Base-by-base conservation (phyloP, 1,140 invertebrate species). In the Drosophila kohkoa region DNA sequence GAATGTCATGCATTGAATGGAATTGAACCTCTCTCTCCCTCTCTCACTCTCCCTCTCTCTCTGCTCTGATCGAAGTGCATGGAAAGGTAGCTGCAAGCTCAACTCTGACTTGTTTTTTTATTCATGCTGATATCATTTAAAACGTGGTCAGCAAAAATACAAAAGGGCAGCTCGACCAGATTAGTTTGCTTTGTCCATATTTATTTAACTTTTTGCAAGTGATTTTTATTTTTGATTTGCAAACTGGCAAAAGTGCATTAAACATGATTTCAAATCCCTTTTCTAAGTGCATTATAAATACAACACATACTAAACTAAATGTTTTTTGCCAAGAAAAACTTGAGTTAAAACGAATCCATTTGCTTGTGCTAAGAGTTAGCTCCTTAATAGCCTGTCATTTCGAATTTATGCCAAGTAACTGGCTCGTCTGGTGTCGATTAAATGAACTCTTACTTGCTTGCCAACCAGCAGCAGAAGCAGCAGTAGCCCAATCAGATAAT, bases 1-100 rank as follows among this genome's bases (percentile, higher is more conserved):
- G 85, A 89, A 89, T 89, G 81, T 66, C 81, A 69, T 80, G 78
- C 78, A 89, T 89, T 90, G 86, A 79, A 85, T 89, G 77, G 81
- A 74, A 89, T 89, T 81, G 85, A 81, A 89, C 86, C 68, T 55
- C 30, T 54, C 28, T 52, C 28, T 8, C n/a, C 10, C 11, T 5
- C 51, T 5, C 51, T 13, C 20, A 1, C 49, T 4, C 49, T 51
- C 11, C 5, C 5, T 15, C 30, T 8, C 48, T 2, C 51, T 35
- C 7, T 4, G 5, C 7, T 7, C 46, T 16, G 41, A 43, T 43
- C 5, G 41, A 43, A 13, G 4, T 43, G 41, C 41, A 43, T 43
- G n/a, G n/a, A n/a, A 43, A 43, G 41, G n/a, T n/a, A 43, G n/a
- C 41, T 13, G 11, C 11, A 43, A 13, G n/a, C 41, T 15, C 45